Conservation (phyloP, 1,140 invertebrate species). For the Leucophenga varia region DNA sequence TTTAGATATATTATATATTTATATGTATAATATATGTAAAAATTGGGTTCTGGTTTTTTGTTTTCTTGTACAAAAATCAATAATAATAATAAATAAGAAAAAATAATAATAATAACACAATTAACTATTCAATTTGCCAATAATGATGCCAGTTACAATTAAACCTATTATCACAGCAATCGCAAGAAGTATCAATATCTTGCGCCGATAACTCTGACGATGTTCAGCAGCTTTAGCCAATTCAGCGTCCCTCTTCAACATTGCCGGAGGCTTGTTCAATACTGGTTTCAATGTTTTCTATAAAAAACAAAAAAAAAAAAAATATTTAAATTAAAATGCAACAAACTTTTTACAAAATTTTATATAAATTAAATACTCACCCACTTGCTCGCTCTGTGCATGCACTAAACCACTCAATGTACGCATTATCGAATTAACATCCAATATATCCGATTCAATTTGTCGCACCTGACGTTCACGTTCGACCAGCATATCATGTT, state of each 20-base stretch:
- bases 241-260: conserved; percentile 77
- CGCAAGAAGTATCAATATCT: conserved; percentile 68
- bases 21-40: conserved; percentile 11
- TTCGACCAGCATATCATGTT: conserved; percentile 73
- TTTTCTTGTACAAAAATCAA: conserved; percentile 15
- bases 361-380: conserved; percentile 61
- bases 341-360: too few species aligned
- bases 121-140: conserved; percentile 60
- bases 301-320: conserved; percentile 36
- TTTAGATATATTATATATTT: conserved; percentile 7
- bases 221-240: conserved; percentile 77
- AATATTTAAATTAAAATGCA: too few species aligned
- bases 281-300: conserved; percentile 87
- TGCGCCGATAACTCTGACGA: conserved; percentile 71
- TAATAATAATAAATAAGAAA: too few species aligned
- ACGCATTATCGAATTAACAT: conserved; percentile 91
- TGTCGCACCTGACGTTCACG: conserved; percentile 71
- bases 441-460: conserved; percentile 83
- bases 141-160: conserved; percentile 67
- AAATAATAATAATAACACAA: conserved; percentile 27
- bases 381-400: conserved; percentile 79
- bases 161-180: conserved; percentile 67
- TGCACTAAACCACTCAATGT: conserved; percentile 79
- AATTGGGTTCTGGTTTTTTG: conserved; percentile 9
- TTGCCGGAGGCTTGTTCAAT: conserved; percentile 76